Base-by-base conservation (phyloP, 2,797 vertebrate genomes). In the Vireo griseus region DNA sequence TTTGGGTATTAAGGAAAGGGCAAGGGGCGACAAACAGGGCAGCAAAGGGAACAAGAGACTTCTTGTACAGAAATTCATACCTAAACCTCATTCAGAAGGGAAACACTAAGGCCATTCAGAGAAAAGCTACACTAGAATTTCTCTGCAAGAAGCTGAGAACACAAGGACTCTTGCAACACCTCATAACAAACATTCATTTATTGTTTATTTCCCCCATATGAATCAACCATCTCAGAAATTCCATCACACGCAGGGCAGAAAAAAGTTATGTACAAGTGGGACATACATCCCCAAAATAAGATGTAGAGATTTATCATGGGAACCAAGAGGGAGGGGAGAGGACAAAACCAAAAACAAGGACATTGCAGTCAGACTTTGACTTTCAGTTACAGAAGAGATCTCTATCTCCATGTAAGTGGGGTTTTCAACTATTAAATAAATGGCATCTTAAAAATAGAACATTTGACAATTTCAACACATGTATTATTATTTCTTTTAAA, bases 391-490 rank as follows among this genome's bases (percentile, higher is more conserved):
- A 94, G 74, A 91, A 90, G 91, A 95, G 66, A 90, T 69, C 68
- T 86, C 83, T 33, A 13, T 77, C 91, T 91, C 94, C 85, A 58
- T 25, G 17, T 69, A 85, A 90, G 83, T 42, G 61, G 90, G 58
- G 39, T 67, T 96, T 92, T 48, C 77, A 86, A 61, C 93, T 91
- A 84, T 95, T 97, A 97, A 97, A 97, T 97, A 95, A 95, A 95
- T 66, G 86, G 88, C 91, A 95, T 94, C 89, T 94, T 96, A 94
- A 96, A 97, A 95, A 95, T 94, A 97, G 90, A 96, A 92, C 76
- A 93, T 95, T 87, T 94, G 83, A 96, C 87, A 89, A 95, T 95
- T 97, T 93, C 90, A 94, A 95, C 71, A 93, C 66, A 66, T 52
- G 79, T 87, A 93, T 96, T 90, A 94, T 95, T 96, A 95, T 78